phyloP scores from a whole-genome alignment of 2,888 invertebrate genomes.

The Nemotelus nigrinus region DNA sequence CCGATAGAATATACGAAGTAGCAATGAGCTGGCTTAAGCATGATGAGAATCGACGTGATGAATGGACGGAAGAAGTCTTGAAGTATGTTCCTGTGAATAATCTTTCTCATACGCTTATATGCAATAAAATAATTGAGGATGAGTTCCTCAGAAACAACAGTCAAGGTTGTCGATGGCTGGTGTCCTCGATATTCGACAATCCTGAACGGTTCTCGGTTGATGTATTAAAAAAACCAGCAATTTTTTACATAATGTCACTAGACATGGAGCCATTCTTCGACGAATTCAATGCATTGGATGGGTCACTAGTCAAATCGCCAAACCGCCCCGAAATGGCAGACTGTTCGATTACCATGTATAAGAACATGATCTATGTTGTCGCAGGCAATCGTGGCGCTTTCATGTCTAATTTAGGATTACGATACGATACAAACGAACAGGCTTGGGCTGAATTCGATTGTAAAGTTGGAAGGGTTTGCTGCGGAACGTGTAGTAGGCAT shows the following conservation, averaged over 20 bases:
- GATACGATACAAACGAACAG: neutral
- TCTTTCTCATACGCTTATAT: neutral
- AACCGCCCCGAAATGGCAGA: conserved; percentile 1
- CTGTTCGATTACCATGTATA: conserved; percentile 10
- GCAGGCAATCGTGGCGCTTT: neutral
- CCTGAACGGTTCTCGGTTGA: neutral
- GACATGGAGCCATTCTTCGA: neutral
- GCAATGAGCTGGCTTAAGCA: conserved; percentile 21
- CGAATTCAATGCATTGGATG: conserved; percentile 1
- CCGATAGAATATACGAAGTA: conserved; percentile 11
- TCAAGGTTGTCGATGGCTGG: conserved; percentile 12
- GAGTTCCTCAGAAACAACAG: conserved; percentile 2
- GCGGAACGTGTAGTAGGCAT: conserved; percentile 11
- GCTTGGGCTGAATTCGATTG: conserved; percentile 13
- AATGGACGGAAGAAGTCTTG: neutral
- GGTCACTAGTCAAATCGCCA: neutral
- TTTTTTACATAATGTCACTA: conserved; percentile 16
- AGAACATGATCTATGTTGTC: conserved; percentile 22
- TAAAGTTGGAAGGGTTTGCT: neutral
- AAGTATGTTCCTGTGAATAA: neutral
- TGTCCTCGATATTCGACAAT: conserved; percentile 7
- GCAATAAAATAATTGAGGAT: neutral
- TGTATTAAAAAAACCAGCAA: conserved; percentile 7
- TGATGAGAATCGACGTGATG: neutral
- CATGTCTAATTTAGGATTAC: neutral